Percentiles rank a stretch among this genome's conserved stretches.
These are phyloP conservation scores for Paragorgia papillata DNA, from an alignment of 92 coral and sea anemone genomes.

Conservation along the genomic window DNA sequence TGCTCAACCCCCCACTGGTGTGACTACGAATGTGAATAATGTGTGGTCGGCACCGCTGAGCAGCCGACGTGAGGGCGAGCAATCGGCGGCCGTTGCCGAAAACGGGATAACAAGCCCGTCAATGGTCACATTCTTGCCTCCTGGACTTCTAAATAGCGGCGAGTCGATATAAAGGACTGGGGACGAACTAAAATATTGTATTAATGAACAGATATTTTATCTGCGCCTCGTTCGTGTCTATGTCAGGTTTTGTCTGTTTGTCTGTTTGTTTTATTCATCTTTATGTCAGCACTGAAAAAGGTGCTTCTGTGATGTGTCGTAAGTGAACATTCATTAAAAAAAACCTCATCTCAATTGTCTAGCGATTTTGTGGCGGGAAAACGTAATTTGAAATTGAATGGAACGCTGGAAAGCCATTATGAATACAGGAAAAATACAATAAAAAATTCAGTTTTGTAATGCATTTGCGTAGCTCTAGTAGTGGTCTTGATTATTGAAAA, in stretches of 20 bases:
- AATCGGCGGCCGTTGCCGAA: slow-evolving; percentile 80
- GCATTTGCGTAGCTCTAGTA: too few species aligned
- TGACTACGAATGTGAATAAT: slow-evolving; percentile 60
- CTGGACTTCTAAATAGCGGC: slow-evolving; percentile 96
- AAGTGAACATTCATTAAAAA: slow-evolving; percentile 43
- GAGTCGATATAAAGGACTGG: slow-evolving; percentile 70
- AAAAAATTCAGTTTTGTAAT: too few species aligned
- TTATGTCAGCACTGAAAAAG: slow-evolving; percentile 37
- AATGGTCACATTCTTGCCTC: slow-evolving; percentile 96
- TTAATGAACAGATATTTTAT: background rate
- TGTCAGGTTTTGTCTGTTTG: slow-evolving; percentile 7
- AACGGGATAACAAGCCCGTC: slow-evolving; percentile 96
- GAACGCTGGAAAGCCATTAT: too few species aligned
- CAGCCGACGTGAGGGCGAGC: slow-evolving; percentile 74
- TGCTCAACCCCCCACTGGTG: slow-evolving; percentile 62
- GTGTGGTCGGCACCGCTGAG: slow-evolving; percentile 86
- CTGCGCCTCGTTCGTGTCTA: background rate
- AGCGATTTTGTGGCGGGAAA: too few species aligned
- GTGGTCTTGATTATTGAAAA: too few species aligned
- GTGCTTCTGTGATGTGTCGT: slow-evolving; percentile 2
- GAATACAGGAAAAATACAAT: too few species aligned
- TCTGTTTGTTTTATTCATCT: slow-evolving; percentile 9
- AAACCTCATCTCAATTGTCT: background rate
- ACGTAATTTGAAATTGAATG: too few species aligned
- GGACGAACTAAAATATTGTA: background rate